A percentile compares a stretch with the other conserved stretches of the same genome.
These are phyloP conservation scores for Stratiolaelaps scimitus DNA, from an alignment of 1,140 invertebrate genomes.

Conservation along the genomic window DNA sequence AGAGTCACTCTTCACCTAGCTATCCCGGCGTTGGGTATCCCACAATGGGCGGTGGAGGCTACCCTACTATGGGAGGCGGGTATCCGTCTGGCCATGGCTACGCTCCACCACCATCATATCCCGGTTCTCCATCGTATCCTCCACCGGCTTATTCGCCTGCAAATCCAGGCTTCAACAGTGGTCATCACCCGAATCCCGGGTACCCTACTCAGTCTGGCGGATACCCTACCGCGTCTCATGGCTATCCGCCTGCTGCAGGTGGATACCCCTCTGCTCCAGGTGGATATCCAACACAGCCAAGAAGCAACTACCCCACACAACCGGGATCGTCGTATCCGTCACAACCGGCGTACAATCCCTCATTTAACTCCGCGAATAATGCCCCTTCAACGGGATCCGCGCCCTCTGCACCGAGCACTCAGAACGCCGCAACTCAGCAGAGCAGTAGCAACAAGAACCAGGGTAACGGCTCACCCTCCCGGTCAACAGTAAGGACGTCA, in stretches of 20 bases:
- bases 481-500: not conserved
- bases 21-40: not conserved
- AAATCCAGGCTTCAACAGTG: too few species aligned
- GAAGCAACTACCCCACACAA: not conserved
- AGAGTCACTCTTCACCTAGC: not conserved
- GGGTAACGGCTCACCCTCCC: not conserved
- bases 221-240: too few species aligned
- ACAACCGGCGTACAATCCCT: constrained; percentile 3
- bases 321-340: constrained; percentile 2
- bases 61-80: not conserved
- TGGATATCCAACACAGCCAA: not conserved
- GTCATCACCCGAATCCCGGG: too few species aligned
- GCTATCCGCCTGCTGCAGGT: too few species aligned
- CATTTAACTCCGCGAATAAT: not conserved
- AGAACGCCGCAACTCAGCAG: not conserved
- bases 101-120: too few species aligned
- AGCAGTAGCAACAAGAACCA: not conserved
- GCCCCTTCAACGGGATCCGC: not conserved
- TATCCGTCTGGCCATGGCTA: too few species aligned
- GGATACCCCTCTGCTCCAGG: not conserved
- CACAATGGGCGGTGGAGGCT: constrained; percentile 7
- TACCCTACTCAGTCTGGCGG: too few species aligned
- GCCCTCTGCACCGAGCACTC: not conserved
- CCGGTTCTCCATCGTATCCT: too few species aligned
- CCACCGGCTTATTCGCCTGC: too few species aligned